phyloP scores from a whole-genome alignment of 2,797 vertebrate genomes.

The Hipposideros larvatus region DNA sequence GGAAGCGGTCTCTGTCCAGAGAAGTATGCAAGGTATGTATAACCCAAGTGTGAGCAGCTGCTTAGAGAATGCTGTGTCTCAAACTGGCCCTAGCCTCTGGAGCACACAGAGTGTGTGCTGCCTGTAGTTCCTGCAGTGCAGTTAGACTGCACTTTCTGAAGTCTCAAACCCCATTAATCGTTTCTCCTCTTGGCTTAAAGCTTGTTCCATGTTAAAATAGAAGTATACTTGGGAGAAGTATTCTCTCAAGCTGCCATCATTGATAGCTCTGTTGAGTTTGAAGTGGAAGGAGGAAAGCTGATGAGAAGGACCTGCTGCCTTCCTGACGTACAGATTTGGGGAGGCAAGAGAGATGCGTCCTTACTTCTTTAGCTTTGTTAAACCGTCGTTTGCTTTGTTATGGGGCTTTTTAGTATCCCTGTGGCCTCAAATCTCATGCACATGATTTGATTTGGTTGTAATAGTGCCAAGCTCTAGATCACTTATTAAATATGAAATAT shows the following conservation, averaged over 20 bases:
- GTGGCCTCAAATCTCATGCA: not conserved
- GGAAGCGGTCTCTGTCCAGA: conserved; percentile 90
- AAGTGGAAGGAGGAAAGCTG: not conserved
- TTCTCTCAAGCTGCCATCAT: not conserved
- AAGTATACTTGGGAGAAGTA: not conserved
- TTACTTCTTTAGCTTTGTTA: not conserved
- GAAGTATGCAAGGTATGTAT: conserved; percentile 94
- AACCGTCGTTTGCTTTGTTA: not conserved
- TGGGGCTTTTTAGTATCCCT: not conserved
- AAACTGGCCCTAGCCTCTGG: too few species aligned
- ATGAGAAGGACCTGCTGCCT: not conserved
- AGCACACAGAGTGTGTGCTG: rapidly evolving
- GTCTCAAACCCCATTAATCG: not conserved
- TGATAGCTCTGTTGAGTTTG: not conserved
- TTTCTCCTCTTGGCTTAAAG: conserved; percentile 48
- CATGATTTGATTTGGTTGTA: conserved; percentile 23
- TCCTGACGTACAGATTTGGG: not conserved
- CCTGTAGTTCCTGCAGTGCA: not conserved
- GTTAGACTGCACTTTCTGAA: not conserved
- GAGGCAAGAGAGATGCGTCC: not conserved
- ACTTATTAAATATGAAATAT: not conserved
- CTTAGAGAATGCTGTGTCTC: not conserved
- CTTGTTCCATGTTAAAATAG: conserved; percentile 39
- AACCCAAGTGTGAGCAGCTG: not conserved
- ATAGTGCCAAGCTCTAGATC: not conserved